Evolutionary conservation across 1,140 invertebrate genomes (phyloP).

Genomic region (Diorhabda sublineata): DNA sequence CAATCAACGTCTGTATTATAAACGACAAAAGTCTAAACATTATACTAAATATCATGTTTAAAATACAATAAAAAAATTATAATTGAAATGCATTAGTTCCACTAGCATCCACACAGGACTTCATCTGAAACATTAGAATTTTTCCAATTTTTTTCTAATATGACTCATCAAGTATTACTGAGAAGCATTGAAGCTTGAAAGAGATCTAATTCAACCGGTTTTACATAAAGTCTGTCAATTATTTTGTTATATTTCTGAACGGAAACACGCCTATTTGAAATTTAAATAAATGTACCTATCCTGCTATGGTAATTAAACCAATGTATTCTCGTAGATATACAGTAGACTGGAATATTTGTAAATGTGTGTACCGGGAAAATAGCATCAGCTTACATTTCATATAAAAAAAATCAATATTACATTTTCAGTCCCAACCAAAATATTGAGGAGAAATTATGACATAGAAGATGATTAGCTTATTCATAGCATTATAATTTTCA

Average conservation of each 20-base stretch:
- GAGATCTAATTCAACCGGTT: background rate
- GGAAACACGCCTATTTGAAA: background rate
- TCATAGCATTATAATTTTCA: no score
- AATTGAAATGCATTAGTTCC: background rate
- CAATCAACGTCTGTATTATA: no score
- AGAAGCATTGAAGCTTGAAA: background rate
- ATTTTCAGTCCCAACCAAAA: no score
- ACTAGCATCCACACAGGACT: background rate
- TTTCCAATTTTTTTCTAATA: background rate
- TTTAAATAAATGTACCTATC: background rate
- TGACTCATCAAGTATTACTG: background rate
- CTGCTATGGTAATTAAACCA: background rate
- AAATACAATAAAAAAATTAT: background rate
- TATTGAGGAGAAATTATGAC: no score
- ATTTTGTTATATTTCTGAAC: background rate
- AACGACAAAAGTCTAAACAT: no score
- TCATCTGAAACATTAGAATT: slow-evolving; percentile 1
- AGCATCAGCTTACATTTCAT: no score
- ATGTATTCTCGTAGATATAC: no score
- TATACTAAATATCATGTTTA: no score
- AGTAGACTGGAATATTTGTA: no score
- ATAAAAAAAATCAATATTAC: no score
- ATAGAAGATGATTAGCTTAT: no score
- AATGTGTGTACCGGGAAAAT: no score
- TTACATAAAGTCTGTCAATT: background rate